Percentiles rank a stretch among this genome's conserved stretches.
phyloP scores from a whole-genome alignment of 2,113 vertebrate species.

The Daubentonia madagascariensis region DNA sequence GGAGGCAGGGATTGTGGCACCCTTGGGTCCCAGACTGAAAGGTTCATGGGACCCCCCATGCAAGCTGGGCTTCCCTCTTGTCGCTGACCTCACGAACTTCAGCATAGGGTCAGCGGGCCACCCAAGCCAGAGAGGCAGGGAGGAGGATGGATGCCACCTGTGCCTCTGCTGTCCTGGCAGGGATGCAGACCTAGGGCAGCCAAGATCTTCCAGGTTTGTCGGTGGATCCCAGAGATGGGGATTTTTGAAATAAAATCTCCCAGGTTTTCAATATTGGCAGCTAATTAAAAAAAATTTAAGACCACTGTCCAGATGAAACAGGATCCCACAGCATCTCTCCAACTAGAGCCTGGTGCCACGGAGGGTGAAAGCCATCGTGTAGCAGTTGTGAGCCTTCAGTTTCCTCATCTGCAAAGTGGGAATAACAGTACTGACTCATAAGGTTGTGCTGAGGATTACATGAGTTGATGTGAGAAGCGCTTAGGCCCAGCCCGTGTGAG shows the following conservation, averaged over 20 bases:
- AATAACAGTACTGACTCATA: rapidly evolving
- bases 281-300: not conserved
- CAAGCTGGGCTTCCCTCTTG: not conserved
- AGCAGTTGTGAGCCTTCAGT: not conserved
- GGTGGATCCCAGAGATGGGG: not conserved
- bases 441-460: not conserved
- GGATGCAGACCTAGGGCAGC: not conserved
- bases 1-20: not conserved
- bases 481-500: not conserved
- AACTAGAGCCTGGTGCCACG: not conserved
- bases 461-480: rapidly evolving
- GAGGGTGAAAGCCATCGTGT: not conserved
- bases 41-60: not conserved
- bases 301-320: not conserved
- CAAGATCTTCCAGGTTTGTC: too few relatives aligned
- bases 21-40: not conserved
- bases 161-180: not conserved
- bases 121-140: not conserved
- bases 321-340: not conserved
- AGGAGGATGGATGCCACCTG: rapidly evolving
- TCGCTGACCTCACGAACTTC: not conserved
- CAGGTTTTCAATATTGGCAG: not conserved
- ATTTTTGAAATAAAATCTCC: not conserved
- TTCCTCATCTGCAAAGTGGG: constrained; percentile 39
- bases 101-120: not conserved